Base-by-base conservation (phyloP, 2,113 vertebrate species). In the Gopherus evgoodei region DNA sequence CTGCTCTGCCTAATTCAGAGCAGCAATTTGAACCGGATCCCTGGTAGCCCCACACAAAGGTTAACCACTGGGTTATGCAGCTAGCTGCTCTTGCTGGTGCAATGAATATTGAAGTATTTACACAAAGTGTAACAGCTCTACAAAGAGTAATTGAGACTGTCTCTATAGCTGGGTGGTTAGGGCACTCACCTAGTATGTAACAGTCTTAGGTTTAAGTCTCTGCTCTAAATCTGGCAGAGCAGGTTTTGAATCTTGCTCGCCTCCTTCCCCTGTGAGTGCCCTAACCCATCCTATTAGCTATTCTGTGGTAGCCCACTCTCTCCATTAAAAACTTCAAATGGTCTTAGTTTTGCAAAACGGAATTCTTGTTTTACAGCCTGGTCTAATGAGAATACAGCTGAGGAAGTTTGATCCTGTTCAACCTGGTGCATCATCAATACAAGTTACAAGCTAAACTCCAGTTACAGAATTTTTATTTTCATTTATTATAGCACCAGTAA, bases 321-420 rank as follows among this genome's bases (percentile, higher is more conserved):
- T 76, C 35, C 62, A 69, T n/a, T n/a, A 69, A n/a, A n/a, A n/a
- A n/a, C 35, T 62, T 62, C 59, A 31, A 62, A 62, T 62, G 12
- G 27, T 65, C 31, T 65, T 16, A n/a, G 72, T 44, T 75, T 38
- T 75, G 72, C 38, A 25, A 76, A 76, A 44, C 3, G 13, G 5
- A 76, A 25, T 76, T 76, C 9, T 44, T 76, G 11, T 11, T 76
- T 76, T 44, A 10, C 11, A 44, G 72, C 72, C 42, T 42, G 72
- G 38, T 6, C 0, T 0, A 0, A n/a, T 1, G 31, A 52, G 80
- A 35, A 10, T 2, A 49, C 1, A 1, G 16, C 56, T 11, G 24
- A 35, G 82, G 6, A 0, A 1, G 0, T 76, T 44, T 44, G 72
- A 76, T 44, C 5, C n/a, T 76, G 24, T 76, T 42, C 42, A 19